A percentile compares a stretch with the other conserved stretches of the same genome.
Evolutionary conservation across 2,113 vertebrate genomes (phyloP).

Genomic region (Crotalus tigris): DNA sequence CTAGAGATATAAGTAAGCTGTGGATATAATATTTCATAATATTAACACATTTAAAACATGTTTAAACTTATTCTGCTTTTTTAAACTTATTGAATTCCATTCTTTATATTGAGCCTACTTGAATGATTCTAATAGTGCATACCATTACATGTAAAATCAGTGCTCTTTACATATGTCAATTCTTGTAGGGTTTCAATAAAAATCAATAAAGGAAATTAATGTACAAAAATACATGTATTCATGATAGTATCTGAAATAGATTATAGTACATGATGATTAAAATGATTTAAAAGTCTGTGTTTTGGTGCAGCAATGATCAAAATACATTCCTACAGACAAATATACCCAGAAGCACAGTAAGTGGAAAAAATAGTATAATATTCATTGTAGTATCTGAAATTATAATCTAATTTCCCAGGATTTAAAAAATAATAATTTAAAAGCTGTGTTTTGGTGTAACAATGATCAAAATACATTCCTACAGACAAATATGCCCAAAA

Average conservation of each 20-base stretch:
- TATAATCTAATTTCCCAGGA: too few species aligned
- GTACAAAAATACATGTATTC: background rate
- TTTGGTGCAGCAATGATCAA: too few species aligned
- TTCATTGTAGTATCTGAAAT: too few species aligned
- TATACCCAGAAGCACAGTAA: too few species aligned
- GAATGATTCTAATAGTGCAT: background rate
- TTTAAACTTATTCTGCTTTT: background rate
- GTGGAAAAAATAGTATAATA: too few species aligned
- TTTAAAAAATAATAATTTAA: too few species aligned
- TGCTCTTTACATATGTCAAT: background rate
- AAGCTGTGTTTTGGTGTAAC: too few species aligned
- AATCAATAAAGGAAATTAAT: background rate
- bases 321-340: too few species aligned
- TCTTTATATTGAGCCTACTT: background rate
- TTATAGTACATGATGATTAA: too few species aligned
- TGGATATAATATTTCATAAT: background rate
- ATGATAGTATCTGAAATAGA: background rate
- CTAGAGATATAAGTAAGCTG: background rate
- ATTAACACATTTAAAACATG: background rate
- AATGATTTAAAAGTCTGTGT: too few species aligned
- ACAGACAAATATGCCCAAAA: too few species aligned
- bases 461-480: too few species aligned
- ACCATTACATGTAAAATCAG: background rate
- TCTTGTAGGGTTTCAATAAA: background rate
- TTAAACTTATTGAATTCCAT: background rate